phyloP scores from a whole-genome alignment of 2,797 vertebrate species.

The Falco naumanni region DNA sequence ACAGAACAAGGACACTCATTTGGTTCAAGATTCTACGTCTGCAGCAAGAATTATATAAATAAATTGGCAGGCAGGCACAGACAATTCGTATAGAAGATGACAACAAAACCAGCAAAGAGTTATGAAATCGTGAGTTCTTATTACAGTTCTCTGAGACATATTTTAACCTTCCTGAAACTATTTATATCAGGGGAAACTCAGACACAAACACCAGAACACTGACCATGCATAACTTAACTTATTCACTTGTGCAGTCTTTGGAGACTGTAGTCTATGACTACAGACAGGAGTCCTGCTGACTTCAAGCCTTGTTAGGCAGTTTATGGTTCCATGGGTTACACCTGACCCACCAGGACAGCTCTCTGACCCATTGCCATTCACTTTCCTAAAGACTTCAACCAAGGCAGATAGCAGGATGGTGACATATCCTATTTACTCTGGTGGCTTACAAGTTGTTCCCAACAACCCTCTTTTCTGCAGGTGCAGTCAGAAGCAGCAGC shows the following conservation, averaged over 20 bases:
- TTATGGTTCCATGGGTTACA: neutral
- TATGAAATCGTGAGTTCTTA: neutral
- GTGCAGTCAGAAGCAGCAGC: neutral
- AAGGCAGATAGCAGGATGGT: neutral
- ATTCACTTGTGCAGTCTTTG: neutral
- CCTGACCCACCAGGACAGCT: neutral
- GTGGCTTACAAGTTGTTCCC: neutral
- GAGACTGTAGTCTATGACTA: accelerated
- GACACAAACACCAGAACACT: neutral
- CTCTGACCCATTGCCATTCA: neutral
- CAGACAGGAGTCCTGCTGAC: neutral
- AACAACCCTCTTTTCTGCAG: neutral
- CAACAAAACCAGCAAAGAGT: slow-evolving; percentile 16
- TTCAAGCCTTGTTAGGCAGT: neutral
- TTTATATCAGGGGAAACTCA: neutral
- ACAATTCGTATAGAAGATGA: neutral
- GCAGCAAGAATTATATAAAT: slow-evolving; percentile 42
- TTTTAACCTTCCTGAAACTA: neutral
- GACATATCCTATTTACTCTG: neutral
- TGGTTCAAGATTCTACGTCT: slow-evolving; percentile 47
- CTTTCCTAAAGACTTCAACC: neutral
- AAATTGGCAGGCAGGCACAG: slow-evolving; percentile 44
- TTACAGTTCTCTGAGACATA: neutral
- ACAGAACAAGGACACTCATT: slow-evolving; percentile 25
- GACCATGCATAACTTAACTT: accelerated